These are phyloP conservation scores for Tragelaphus imberbis DNA, from an alignment of 2,113 vertebrate species.

Conservation along the genomic window DNA sequence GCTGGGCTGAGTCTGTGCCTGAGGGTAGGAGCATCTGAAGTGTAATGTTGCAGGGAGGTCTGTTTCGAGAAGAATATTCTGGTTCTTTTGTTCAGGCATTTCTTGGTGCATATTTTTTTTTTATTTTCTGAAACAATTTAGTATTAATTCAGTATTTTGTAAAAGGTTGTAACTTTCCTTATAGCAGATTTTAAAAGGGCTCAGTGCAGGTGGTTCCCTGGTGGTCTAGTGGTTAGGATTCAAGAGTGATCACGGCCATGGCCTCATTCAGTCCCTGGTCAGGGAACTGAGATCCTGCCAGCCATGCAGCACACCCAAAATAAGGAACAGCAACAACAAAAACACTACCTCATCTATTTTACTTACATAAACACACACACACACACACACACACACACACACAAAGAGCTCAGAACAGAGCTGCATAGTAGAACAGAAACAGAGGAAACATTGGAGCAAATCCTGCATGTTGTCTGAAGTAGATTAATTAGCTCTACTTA, in stretches of 20 bases:
- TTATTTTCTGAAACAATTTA: neutral
- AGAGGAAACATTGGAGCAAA: neutral
- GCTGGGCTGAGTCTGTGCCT: constrained; percentile 97
- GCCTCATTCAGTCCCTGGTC: neutral
- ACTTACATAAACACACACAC: neutral
- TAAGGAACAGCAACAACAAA: neutral
- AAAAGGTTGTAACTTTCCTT: neutral
- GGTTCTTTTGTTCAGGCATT: neutral
- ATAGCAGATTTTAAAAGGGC: neutral
- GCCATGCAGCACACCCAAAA: neutral
- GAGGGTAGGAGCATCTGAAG: constrained; percentile 81
- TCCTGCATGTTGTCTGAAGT: neutral
- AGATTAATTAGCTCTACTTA: neutral
- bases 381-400: neutral
- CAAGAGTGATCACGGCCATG: neutral
- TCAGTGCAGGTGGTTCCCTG: neutral
- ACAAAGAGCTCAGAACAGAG: neutral
- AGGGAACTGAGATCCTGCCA: neutral
- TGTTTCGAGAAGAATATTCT: neutral
- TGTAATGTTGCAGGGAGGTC: no score
- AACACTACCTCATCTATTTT: neutral
- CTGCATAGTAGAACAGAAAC: neutral
- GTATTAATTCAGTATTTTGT: neutral
- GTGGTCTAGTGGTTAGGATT: neutral
- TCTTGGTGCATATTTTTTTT: neutral